Base-by-base conservation (phyloP, 2,113 vertebrate genomes). In the Thymallus thymallus region DNA sequence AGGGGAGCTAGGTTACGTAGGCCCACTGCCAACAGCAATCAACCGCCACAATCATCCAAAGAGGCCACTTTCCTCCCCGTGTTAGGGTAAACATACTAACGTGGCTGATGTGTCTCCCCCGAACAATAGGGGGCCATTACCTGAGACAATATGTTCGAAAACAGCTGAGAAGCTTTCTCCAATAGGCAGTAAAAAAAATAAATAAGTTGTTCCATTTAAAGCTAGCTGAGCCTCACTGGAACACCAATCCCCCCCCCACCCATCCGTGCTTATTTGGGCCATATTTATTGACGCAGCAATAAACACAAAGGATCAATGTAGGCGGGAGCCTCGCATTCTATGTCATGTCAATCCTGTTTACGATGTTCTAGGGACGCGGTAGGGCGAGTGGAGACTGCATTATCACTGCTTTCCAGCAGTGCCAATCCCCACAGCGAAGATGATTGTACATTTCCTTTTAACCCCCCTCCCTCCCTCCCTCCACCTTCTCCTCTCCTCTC, bases 91-190 rank as follows among this genome's bases (percentile, higher is more conserved):
- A 73, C 56, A 58, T 14, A 35, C 20, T 61, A 16, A 81, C 81
- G 77, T 75, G 73, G 61, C 61, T 74, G 60, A 48, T 68, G 45
- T 22, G 69, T 76, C 29, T 71, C 65, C 41, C 69, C 58, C 73
- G 72, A 86, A 83, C 83, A 84, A 79, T 22, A 63, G 82, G 81
- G 68, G 72, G 82, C 80, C 76, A 60, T 80, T 76, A 71, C 58
- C 70, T 55, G 65, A 76, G 23, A 81, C 71, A 73, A 67, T 65
- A 63, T 67, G 20, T 14, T 18, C 66, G 20, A 23, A 18, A 69
- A 69, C 41, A 20, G 46, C 48, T 16, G 4, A 41, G 16, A 23
- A 6, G 4, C 24, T 20, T 3, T 2, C 48, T 18, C 26, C 16
- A 56, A 56, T 23, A 18, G 30, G 32, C 64, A n/a, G 14, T 20